Evolutionary conservation across 2,113 vertebrate species (phyloP).

Genomic region (Diadophis punctatus): DNA sequence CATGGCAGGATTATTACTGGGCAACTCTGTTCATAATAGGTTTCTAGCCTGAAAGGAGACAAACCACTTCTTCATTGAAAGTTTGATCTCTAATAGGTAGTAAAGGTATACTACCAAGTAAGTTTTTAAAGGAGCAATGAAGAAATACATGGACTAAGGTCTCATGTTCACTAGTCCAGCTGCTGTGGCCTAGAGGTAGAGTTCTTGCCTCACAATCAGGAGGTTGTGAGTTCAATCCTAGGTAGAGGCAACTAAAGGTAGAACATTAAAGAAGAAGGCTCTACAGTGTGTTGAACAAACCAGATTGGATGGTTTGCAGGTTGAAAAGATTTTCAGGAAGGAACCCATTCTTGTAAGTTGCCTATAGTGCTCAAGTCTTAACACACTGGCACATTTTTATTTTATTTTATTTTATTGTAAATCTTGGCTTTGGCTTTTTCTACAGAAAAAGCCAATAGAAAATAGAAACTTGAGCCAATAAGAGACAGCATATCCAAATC

Average conservation of each 20-base stretch:
- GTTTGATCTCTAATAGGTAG: not conserved
- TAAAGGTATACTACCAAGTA: not conserved
- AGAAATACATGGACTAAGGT: not conserved
- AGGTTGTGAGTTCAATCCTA: too few species aligned
- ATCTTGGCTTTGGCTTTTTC: not conserved
- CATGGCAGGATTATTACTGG: not conserved
- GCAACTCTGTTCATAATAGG: not conserved
- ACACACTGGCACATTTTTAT: not conserved
- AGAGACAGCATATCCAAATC: not conserved
- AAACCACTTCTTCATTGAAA: not conserved
- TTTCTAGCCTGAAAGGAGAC: not conserved
- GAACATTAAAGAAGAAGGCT: not conserved
- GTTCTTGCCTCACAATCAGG: too few species aligned
- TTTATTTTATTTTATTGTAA: not conserved
- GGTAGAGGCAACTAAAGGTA: too few species aligned
- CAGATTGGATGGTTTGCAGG: not conserved
- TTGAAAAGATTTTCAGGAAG: not conserved
- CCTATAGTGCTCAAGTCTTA: not conserved
- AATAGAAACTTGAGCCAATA: not conserved
- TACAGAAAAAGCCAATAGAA: not conserved
- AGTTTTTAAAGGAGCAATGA: not conserved
- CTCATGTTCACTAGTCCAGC: too few species aligned
- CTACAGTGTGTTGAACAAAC: not conserved
- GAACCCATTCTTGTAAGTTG: not conserved
- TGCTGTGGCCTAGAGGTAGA: too few species aligned